Base-by-base conservation (phyloP, 2,113 vertebrate species). In the Oncorhynchus masou region DNA sequence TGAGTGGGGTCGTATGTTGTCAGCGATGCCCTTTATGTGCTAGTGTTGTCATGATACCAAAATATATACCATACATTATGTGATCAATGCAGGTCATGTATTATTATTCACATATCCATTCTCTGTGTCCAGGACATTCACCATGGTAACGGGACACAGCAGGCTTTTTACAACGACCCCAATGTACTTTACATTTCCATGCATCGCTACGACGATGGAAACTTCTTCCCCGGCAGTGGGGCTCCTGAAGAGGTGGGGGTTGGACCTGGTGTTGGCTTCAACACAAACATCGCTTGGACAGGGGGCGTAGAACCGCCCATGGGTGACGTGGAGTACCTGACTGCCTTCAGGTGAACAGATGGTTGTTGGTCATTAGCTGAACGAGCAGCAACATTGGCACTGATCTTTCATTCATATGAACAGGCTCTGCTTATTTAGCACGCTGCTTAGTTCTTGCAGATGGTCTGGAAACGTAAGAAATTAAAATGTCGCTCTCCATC, bases 201-300 rank as follows among this genome's bases (percentile, higher is more conserved):
- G 70, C 95, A 96, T 85, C 95, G 95, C 85, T 96, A 95, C 3
- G 95, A 95, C 31, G 93, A 96, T 0, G 95, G 95, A n/a, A 96
- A 96, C 90, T 96, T 96, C 87, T 96, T 96, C 82, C 95, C 95
- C 0, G 95, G 95, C 83, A 96, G 95, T 0, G 95, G 95, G 1
- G 94, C 95, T 57, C 94, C 95, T 5, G 95, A 95, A 77, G 95
- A 96, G 95, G 95, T 96, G 69, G 95, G 95, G 83, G 92, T 91
- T 49, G 95, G 95, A 70, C 91, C 93, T 54, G 95, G 95, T 24
- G 77, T 93, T 77, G 95, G 95, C 73, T 95, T 94, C 91, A 96
- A 96, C 74, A 91, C 95, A 85, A 96, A 96, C 83, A 94, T 96
- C 70, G 95, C 95, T 65, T 96, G 95, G 95, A 96, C 95, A 0